These are phyloP conservation scores for Macrobrachium rosenbergii DNA, from an alignment of 1,140 invertebrate species.

Conservation along the genomic window DNA sequence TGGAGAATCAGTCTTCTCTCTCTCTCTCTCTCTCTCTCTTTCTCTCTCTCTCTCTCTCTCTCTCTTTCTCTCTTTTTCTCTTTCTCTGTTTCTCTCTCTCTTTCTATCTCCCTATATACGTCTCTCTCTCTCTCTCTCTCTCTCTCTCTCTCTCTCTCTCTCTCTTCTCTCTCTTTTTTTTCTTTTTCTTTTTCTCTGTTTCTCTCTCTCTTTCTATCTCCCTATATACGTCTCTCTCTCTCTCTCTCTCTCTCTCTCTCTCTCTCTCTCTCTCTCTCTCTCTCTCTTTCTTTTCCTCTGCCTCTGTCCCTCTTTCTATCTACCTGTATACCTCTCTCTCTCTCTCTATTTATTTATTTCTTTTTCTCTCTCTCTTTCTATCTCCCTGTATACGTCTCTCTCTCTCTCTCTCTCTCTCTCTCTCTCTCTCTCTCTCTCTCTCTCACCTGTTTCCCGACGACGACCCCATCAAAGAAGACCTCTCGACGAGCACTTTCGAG, in stretches of 20 bases:
- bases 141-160: neutral
- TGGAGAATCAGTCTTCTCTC: neutral
- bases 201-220: neutral
- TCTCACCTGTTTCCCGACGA: neutral
- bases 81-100: neutral
- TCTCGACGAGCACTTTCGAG: slow-evolving; percentile 45
- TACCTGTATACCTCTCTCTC: neutral
- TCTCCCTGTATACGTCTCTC: neutral
- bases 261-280: neutral
- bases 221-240: neutral
- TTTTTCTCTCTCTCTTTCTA: neutral
- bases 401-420: slow-evolving; percentile 1
- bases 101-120: too few species aligned
- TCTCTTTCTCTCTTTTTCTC: neutral
- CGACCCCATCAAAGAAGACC: slow-evolving; percentile 22
- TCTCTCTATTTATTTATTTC: too few species aligned
- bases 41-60: neutral
- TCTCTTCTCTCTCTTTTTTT: neutral
- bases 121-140: too few species aligned
- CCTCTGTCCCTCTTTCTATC: neutral
- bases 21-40: neutral
- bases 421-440: neutral
- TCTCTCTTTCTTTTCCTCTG: neutral
- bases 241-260: neutral
- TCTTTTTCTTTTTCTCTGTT: too few species aligned